Base-by-base conservation (phyloP, 2,113 vertebrate genomes). In the Telmatochromis sp. region DNA sequence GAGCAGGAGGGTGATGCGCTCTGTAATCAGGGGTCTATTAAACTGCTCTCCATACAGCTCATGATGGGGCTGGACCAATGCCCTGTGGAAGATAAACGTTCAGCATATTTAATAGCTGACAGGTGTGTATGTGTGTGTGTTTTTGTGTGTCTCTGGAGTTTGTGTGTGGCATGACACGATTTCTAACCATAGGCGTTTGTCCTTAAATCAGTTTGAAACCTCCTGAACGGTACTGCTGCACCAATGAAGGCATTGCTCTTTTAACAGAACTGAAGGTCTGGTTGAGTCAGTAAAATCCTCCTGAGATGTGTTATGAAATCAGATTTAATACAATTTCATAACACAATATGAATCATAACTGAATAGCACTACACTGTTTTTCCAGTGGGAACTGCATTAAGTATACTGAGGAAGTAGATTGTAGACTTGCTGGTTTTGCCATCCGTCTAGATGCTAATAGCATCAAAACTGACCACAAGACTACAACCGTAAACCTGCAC, bases 1-100 rank as follows among this genome's bases (percentile, higher is more conserved):
- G 82, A 82, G 60, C n/a, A 7, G 6, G 40, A 37, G 55, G 82
- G 82, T 84, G 92, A 89, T 85, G 88, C 83, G 68, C 90, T 83
- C 93, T 94, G 92, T 95, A 95, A 96, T 95, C 95, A 94, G 83
- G 60, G 90, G 35, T 93, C 95, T 95, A 95, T 95, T 93, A 94
- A 92, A 87, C 90, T 90, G 88, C 70, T 60, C 85, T 83, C 73
- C 78, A 54, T 90, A 84, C 19, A 70, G 47, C 85, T 37, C 40
- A 5, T 54, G 78, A 83, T 85, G 28, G 49, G 14, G 58, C 87
- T 86, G 82, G 47, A 91, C 73, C 42, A 8, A 10, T 87, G 89
- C 84, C 85, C 80, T 82, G 58, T 87, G 87, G 55, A 75, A 42
- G 83, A 86, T 13, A 91, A 70, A 89, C 45, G 42, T 26, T 86